Evolutionary conservation across 2,797 vertebrate species (phyloP).

Genomic region (Myotis myotis): DNA sequence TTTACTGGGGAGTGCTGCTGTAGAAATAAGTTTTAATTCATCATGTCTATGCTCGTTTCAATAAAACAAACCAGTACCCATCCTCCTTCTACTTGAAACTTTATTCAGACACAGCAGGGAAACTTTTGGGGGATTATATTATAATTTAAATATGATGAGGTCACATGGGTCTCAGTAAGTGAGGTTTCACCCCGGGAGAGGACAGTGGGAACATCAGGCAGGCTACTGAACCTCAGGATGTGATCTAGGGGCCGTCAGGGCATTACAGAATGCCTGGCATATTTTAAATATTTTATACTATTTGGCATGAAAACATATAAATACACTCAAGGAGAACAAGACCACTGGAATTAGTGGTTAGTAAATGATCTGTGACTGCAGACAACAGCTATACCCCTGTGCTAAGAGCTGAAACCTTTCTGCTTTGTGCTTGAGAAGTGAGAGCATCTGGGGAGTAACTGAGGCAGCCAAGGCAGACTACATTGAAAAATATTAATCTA

Average conservation of each 20-base stretch:
- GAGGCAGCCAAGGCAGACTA: background rate
- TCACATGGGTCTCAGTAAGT: background rate
- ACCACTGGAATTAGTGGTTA: background rate
- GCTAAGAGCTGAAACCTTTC: background rate
- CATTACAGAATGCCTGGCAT: background rate
- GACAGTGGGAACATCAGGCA: background rate
- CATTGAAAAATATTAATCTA: background rate
- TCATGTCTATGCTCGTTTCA: background rate
- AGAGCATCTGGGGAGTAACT: background rate
- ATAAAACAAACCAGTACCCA: background rate
- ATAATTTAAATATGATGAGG: background rate
- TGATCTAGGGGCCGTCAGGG: background rate
- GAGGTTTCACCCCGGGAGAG: background rate
- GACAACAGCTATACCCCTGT: fast-evolving
- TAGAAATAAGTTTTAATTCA: background rate
- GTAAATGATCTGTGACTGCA: background rate
- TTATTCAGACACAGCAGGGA: background rate
- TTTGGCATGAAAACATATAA: background rate
- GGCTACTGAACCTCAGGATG: background rate
- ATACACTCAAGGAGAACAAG: background rate
- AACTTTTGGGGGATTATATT: background rate
- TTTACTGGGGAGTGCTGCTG: no score
- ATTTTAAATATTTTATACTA: background rate
- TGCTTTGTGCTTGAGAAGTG: background rate
- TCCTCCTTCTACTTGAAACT: background rate